Evolutionary conservation across 2,888 invertebrate genomes (phyloP), one percentile per base, ranked within the genome.

Genomic region (Lampropteryx suffumata): DNA sequence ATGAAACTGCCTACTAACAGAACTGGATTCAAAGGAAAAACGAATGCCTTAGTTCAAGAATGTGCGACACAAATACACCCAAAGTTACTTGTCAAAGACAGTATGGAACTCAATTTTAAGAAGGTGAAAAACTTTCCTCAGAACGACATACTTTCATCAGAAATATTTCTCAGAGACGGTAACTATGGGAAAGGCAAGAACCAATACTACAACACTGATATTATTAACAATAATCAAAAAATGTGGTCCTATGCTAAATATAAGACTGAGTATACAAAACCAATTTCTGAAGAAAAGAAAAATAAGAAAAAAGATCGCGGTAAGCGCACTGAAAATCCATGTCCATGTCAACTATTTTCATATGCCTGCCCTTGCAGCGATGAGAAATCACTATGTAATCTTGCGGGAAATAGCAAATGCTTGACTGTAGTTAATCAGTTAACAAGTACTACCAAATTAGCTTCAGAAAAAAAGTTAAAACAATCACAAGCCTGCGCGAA

Each of bases 321-420:
- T 1, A 76, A 76, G 44, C 72, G 69, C 8, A 72, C 58, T 3
- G 79, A 82, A 59, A 71, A 83, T 49, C 83, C 83, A 3, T 86
- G 84, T 53, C 83, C 84, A 0, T 84, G 85, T 60, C 82, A 85
- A 65, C 62, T 86, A 50, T 85, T 85, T 69, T 82, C 84, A 3
- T 84, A 83, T 49, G 73, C 77, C 9, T 84, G 84, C 55, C 79
- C 83, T 29, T 87, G 85, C 57, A 71, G 71, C 1, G 72, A 71
- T 28, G 70, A 73, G 41, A 76, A 76, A 58, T 79, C 79, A 8
- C 61, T 72, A 0, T 71, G 71, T 7, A 71, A 76, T 52, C 57
- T 80, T 41, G 70, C 69, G 29, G 71, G 67, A 60, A 71, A 62
- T n/a, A 72, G 57, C 30, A 74, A 71, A 50, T 67, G 67, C n/a